Conservation (phyloP, 2,888 invertebrate genomes). For the Torymus texanus region DNA sequence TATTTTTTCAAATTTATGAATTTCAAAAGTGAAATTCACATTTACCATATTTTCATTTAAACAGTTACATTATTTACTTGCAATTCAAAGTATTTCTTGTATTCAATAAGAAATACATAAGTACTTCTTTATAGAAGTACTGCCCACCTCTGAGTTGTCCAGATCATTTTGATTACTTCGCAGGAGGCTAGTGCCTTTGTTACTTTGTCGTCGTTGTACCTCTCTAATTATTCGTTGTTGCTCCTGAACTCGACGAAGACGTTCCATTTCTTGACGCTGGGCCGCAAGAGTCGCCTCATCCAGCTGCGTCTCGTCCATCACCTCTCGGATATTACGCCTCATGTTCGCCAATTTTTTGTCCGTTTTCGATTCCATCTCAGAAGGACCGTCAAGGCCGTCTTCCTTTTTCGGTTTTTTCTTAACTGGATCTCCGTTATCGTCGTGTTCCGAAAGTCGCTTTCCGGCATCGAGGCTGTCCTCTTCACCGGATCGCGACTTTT, state of each 20-base stretch:
- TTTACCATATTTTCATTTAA: background rate
- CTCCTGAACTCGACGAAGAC: conserved; percentile 88
- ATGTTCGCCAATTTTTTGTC: conserved; percentile 78
- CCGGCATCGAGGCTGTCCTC: conserved; percentile 70
- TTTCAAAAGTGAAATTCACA: too few species aligned
- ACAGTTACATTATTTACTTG: background rate
- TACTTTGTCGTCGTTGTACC: conserved; percentile 83
- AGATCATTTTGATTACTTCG: conserved; percentile 79
- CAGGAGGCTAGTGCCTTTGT: conserved; percentile 82
- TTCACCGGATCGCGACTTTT: conserved; percentile 65
- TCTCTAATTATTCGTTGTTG: conserved; percentile 89
- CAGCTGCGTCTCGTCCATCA: conserved; percentile 93
- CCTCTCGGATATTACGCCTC: conserved; percentile 92
- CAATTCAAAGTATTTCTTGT: background rate
- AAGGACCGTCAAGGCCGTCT: conserved; percentile 70
- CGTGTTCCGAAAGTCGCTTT: conserved; percentile 71
- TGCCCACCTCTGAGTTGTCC: conserved; percentile 49
- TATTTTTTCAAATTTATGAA: too few species aligned
- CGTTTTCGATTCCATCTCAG: conserved; percentile 67
- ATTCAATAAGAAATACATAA: conserved; percentile 7
- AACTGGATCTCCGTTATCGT: conserved; percentile 67
- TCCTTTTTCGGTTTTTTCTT: conserved; percentile 72
- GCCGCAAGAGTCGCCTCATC: conserved; percentile 95
- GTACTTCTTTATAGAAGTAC: conserved; percentile 14
- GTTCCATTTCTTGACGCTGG: conserved; percentile 94